Base-by-base conservation (phyloP, 2,113 vertebrate genomes). In the Amblyopsis rosae region DNA sequence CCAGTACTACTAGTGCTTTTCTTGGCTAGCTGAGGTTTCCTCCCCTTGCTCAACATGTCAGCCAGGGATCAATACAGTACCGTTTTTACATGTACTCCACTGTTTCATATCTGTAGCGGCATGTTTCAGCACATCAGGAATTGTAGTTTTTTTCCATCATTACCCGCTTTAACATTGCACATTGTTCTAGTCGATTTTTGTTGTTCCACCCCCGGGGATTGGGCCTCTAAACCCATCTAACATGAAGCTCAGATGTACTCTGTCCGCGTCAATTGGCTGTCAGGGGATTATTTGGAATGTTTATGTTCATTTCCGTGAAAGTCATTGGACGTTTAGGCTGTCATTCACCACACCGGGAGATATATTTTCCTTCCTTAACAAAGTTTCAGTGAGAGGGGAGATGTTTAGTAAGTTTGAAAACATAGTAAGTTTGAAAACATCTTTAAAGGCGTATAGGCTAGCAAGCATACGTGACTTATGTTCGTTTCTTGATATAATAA, bases 211-310 rank as follows among this genome's bases (percentile, higher is more conserved):
- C 83, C 76, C 84, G 83, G 83, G 84, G 87, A 88, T 79, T 88
- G 54, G 93, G 92, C 92, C 92, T 93, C 84, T 70, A 62, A 80
- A 82, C 65, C 82, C 33, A 88, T 86, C 90, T 84, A 92, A 87
- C 91, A 0, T 88, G 80, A 87, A 80, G 56, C 67, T 60, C 13
- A 17, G 49, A 3, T 50, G 81, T 89, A 5, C 73, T 62, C 41
- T 54, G 10, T 10, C 56, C 1, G 59, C 55, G 26, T 11, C 72
- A 26, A 92, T 93, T 93, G 92, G 92, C 75, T 72, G 41, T 50
- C n/a, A 32, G 7, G 2, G 57, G 12, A 12, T 69, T 0, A 69
- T 65, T 82, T 83, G 85, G 81, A 76, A 88, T 72, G 84, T 88
- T 85, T 70, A 72, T 75, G 65, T 76, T 78, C 67, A 72, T 3